Base-by-base conservation (phyloP, 1,140 invertebrate species). In the Propsilocerus akamusi region DNA sequence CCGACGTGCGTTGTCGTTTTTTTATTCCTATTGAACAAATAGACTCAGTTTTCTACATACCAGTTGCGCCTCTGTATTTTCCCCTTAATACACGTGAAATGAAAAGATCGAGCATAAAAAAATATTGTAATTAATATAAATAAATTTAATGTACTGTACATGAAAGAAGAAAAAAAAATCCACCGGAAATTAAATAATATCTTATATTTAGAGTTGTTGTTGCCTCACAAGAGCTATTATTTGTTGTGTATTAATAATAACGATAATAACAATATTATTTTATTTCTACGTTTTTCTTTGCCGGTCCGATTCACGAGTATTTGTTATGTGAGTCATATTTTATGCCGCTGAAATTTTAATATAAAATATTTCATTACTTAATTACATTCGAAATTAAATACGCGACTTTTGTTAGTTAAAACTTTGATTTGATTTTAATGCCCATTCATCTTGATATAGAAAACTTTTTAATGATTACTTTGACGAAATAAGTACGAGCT, bases 101-200 rank as follows among this genome's bases (percentile, higher is more conserved):
- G 28, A 11, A 30, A 8, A 30, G 10, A 30, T 30, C 28, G 28
- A 30, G 28, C 10, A n/a, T 11, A 41, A 17, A 17, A 41, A 20
- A 41, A 41, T 41, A 41, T 14, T 41, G 22, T 41, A 41, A 41
- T 41, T 41, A 41, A 48, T 48, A 28, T 14, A 26, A 48, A 48
- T 47, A 23, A 14, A 47, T 47, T 23, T 48, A 48, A 25, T 46
- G 46, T 46, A 46, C 22, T 46, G 24, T 46, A 23, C 24, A 46
- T 46, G 24, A 11, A 20, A 17, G 12, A 17, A 22, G 46, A 46
- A 23, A 46, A 12, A n/a, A 11, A 12, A 26, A 10, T 48, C 25
- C 25, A 28, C 47, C 25, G 26, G 26, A 28, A 48, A 48, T 48
- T 26, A 48, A 28, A 48, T 28, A 48, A 25, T 26, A 25, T 48